Percentiles rank a stretch among this genome's conserved stretches.
Conservation (phyloP, 2,113 vertebrate genomes). For the Ctenodactylus gundi region DNA sequence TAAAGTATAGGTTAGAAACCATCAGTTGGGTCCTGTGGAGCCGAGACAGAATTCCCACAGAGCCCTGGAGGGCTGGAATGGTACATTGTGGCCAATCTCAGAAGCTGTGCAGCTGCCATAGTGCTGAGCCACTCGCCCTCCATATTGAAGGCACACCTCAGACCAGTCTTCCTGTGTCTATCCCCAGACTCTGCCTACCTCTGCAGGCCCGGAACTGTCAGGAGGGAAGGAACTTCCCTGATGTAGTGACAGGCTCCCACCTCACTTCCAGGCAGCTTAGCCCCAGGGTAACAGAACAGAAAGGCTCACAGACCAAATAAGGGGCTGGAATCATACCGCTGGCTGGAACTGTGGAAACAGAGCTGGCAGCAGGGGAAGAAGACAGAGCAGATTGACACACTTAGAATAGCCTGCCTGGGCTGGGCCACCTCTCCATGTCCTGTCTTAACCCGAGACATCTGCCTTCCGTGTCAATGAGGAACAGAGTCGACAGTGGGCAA, state of each 20-base stretch:
- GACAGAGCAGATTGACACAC: neutral
- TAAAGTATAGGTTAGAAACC: neutral
- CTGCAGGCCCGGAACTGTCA: neutral
- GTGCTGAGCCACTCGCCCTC: neutral
- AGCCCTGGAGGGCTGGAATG: neutral
- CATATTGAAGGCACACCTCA: neutral
- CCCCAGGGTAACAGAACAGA: neutral
- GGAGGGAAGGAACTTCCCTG: neutral
- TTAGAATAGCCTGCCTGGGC: neutral
- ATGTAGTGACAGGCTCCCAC: neutral
- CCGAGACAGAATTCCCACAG: too few species aligned
- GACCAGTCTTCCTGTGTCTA: neutral
- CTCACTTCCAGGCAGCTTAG: neutral
- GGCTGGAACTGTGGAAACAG: neutral
- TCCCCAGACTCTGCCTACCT: neutral
- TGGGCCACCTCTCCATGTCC: neutral
- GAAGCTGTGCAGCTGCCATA: accelerated
- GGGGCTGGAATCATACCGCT: neutral
- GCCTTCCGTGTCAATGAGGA: neutral
- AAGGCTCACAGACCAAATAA: neutral
- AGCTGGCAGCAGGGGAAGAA: neutral
- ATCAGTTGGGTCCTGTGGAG: neutral
- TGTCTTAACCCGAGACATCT: neutral
- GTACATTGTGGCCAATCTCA: neutral
- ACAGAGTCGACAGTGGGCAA: too few species aligned